Conservation (phyloP, 1,140 invertebrate species). For the Anastrepha ludens region DNA sequence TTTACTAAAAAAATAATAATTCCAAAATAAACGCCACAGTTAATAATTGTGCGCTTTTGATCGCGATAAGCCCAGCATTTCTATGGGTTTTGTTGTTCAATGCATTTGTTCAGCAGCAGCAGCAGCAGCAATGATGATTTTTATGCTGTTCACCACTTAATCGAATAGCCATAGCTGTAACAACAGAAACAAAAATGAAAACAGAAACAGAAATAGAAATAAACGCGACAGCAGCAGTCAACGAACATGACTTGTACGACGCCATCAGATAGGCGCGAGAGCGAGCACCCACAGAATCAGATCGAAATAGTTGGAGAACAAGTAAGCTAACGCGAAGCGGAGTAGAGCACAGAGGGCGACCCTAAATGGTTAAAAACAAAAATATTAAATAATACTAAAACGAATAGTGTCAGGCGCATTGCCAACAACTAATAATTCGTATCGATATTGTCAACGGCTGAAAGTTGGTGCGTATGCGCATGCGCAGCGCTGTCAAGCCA, state of each 20-base stretch:
- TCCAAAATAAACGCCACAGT: neutral
- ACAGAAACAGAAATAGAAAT: neutral
- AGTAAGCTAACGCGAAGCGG: neutral
- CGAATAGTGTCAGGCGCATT: conserved; percentile 38
- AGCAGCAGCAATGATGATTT: neutral
- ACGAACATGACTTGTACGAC: conserved; percentile 48
- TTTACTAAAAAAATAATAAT: too few relatives aligned
- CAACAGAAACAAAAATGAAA: neutral
- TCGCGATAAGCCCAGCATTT: conserved; percentile 6
- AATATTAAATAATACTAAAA: conserved; percentile 7
- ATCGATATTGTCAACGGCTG: conserved; percentile 26
- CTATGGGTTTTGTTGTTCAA: neutral
- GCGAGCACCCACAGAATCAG: conserved; percentile 48
- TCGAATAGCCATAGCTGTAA: neutral
- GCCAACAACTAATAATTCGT: conserved; percentile 42
- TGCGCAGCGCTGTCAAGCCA: conserved; percentile 6
- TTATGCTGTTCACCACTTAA: conserved; percentile 49
- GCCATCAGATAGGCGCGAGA: conserved; percentile 39
- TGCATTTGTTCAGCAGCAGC: neutral
- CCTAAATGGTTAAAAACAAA: neutral
- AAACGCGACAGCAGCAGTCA: conserved; percentile 43
- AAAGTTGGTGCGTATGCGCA: conserved; percentile 31
- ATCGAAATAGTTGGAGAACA: neutral
- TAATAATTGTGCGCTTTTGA: conserved; percentile 40
- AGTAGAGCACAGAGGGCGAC: neutral